Conservation (phyloP, 2,113 vertebrate species). For the Epinephelus lanceolatus region DNA sequence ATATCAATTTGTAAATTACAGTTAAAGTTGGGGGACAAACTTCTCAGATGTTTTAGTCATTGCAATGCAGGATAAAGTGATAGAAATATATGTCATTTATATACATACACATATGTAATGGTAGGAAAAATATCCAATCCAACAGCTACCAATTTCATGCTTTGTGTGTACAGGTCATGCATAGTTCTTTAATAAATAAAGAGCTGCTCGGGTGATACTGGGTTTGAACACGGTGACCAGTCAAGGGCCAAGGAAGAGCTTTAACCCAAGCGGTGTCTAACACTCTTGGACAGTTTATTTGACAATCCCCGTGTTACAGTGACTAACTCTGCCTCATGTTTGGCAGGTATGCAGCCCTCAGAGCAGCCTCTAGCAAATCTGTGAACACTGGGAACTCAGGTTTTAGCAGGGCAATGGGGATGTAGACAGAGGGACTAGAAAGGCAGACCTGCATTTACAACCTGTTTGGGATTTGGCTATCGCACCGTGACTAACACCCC, state of each 20-base stretch:
- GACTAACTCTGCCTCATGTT: conserved; percentile 73
- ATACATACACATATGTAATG: background rate
- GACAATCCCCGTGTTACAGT: conserved; percentile 70
- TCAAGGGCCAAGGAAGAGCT: conserved; percentile 45
- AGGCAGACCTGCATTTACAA: conserved; percentile 86
- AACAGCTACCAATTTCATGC: conserved; percentile 5
- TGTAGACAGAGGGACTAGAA: conserved; percentile 78
- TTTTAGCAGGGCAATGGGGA: conserved; percentile 75
- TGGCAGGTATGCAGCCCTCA: conserved; percentile 73
- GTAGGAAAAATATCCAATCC: background rate
- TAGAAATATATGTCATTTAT: background rate
- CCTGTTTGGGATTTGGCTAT: conserved; percentile 87
- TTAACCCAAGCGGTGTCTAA: conserved; percentile 28
- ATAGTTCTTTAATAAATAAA: conserved; percentile 21
- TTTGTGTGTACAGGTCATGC: conserved; percentile 18
- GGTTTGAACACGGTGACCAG: conserved; percentile 32
- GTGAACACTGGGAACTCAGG: conserved; percentile 70
- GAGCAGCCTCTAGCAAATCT: conserved; percentile 76
- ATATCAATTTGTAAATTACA: background rate
- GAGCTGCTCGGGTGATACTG: conserved; percentile 27
- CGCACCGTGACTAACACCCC: conserved; percentile 86
- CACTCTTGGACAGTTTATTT: conserved; percentile 43
- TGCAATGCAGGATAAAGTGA: background rate
- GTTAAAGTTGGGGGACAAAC: background rate
- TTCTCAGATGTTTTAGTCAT: background rate